phyloP scores from a whole-genome alignment of 2,888 invertebrate species.

The Oxystoma pomonae region DNA sequence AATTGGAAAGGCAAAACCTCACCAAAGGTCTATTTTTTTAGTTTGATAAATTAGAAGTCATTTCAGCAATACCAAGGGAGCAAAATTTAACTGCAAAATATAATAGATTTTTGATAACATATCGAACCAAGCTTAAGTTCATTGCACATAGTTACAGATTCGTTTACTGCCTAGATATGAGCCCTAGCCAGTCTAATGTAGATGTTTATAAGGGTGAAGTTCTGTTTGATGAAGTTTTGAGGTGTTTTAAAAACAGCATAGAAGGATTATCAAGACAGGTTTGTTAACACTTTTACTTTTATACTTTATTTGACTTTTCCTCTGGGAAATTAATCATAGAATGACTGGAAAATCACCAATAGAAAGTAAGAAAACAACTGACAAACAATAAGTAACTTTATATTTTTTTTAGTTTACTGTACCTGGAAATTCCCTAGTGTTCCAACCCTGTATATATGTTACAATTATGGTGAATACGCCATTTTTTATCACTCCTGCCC shows the following conservation, averaged over 20 bases:
- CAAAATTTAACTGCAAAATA: conserved; percentile 43
- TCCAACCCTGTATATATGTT: conserved; percentile 66
- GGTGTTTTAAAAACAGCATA: conserved; percentile 53
- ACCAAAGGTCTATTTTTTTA: conserved; percentile 23
- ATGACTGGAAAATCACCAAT: too few species aligned
- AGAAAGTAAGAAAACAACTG: too few species aligned
- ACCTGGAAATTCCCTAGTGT: conserved; percentile 59
- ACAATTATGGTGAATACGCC: conserved; percentile 76
- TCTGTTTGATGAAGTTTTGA: conserved; percentile 58
- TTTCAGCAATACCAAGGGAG: conserved; percentile 59
- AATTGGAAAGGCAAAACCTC: background rate
- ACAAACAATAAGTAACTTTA: too few species aligned
- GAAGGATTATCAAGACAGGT: conserved; percentile 56
- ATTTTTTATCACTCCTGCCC: conserved; percentile 64
- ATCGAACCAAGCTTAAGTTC: conserved; percentile 60
- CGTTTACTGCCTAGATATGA: conserved; percentile 73
- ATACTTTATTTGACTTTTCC: conserved; percentile 4
- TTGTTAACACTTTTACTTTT: conserved; percentile 16
- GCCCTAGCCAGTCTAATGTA: conserved; percentile 69
- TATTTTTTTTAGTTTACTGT: conserved; percentile 57
- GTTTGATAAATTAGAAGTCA: conserved; percentile 56
- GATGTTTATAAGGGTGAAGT: conserved; percentile 60
- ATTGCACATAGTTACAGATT: conserved; percentile 66
- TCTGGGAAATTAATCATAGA: too few species aligned
- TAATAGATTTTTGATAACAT: conserved; percentile 53